These are phyloP conservation scores for Dendroctonus valens DNA, from an alignment of 1,140 invertebrate genomes.

Conservation along the genomic window DNA sequence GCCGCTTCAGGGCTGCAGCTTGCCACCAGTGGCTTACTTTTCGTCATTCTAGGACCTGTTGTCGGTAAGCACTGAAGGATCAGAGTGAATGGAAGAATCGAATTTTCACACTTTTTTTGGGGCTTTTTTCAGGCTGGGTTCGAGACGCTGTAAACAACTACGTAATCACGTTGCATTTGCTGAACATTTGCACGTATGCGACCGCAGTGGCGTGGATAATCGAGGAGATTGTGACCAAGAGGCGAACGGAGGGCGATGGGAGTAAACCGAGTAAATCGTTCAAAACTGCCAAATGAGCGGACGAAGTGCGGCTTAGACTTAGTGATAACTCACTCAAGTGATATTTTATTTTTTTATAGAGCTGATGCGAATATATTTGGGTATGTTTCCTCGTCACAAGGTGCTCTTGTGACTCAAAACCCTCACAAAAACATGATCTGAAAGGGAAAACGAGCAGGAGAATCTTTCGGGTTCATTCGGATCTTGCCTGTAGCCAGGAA, in stretches of 20 bases:
- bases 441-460: no score
- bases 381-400: no score
- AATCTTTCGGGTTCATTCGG: no score
- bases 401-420: no score
- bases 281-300: conserved; percentile 13
- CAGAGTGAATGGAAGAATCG: background rate
- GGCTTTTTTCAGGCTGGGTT: conserved; percentile 55
- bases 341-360: no score
- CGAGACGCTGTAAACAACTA: conserved; percentile 58
- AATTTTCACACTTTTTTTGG: background rate
- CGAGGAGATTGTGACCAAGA: conserved; percentile 42
- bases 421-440: no score
- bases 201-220: conserved; percentile 60
- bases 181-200: conserved; percentile 62
- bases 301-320: no score
- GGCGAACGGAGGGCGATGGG: background rate
- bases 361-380: no score
- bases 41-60: conserved; percentile 57
- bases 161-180: conserved; percentile 58
- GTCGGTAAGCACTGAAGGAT: conserved; percentile 52
- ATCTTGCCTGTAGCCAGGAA: no score
- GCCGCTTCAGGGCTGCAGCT: conserved; percentile 63
- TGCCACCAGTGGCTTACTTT: conserved; percentile 59
- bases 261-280: conserved; percentile 25
- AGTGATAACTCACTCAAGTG: no score